Conservation (phyloP, 2,113 vertebrate species). For the human region GRCh38 chr21:32137501-32138000, state of each 20-base stretch:
- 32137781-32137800: background rate
- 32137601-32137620: background rate
- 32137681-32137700: background rate
- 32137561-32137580: background rate
- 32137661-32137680: background rate
- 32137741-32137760: background rate
- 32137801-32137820: background rate
- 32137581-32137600: background rate
- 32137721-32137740: fast-evolving
- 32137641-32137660: background rate
- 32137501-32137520: background rate
- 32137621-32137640: background rate
- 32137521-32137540: background rate
- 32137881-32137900: background rate
- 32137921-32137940: background rate
- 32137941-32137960: background rate
- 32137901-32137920: background rate
- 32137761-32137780: background rate
- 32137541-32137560: background rate
- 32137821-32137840: background rate
- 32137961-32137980: background rate
- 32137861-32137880: background rate
- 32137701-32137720: no score
- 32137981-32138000: background rate
- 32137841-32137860: background rate